Evolutionary conservation across 30 jellyfish, hydroid and myxozoan genomes (phyloP).

Genomic region (Aurelia aurita): DNA sequence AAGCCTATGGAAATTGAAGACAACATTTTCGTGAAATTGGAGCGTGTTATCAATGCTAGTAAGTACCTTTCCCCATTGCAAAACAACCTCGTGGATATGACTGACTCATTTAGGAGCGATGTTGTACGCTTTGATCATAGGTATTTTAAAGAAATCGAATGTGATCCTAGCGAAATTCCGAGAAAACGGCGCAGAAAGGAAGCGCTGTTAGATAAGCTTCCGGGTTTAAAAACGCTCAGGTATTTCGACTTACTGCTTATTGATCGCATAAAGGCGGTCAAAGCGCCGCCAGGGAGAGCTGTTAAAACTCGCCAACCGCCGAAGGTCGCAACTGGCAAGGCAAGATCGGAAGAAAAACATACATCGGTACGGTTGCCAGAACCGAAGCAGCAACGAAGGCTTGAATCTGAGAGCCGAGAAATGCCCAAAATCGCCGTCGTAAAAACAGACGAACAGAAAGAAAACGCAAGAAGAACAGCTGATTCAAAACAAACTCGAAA

Average conservation of each 20-base stretch:
- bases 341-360: background rate
- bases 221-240: conserved; percentile 76
- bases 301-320: background rate
- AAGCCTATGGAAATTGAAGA: conserved; percentile 64
- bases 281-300: conserved; percentile 5
- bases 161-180: conserved; percentile 61
- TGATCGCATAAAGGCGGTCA: conserved; percentile 73
- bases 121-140: conserved; percentile 12
- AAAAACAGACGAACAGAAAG: background rate
- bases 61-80: conserved; percentile 54
- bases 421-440: background rate
- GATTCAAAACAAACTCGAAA: background rate
- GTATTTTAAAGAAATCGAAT: background rate
- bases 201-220: conserved; percentile 86
- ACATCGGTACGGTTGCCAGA: background rate
- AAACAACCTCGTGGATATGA: background rate
- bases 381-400: background rate
- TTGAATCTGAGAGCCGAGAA: background rate
- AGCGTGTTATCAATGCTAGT: conserved; percentile 36
- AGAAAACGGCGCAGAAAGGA: conserved; percentile 69
- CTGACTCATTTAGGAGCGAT: conserved; percentile 23
- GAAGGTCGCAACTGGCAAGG: background rate
- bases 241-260: conserved; percentile 83
- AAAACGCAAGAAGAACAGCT: background rate
- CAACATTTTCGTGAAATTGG: conserved; percentile 63